A percentile compares a stretch with the other conserved stretches of the same genome.
Conservation (phyloP, 2,888 invertebrate genomes). For the Artemia sp. region DNA sequence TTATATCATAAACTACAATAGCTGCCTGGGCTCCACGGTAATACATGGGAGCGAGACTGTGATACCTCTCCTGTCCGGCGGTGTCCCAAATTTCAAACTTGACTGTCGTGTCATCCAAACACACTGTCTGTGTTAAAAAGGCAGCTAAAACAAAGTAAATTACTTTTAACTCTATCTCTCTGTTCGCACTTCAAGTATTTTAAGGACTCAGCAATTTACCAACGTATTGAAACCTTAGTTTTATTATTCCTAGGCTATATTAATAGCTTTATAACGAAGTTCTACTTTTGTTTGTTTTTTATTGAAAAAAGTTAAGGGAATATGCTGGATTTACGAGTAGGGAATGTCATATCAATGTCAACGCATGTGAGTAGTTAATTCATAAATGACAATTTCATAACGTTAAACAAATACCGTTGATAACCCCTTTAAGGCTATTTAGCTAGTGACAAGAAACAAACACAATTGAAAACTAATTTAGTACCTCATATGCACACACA, state of each 20-base stretch:
- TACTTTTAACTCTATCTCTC: slow-evolving; percentile 18
- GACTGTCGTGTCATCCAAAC: slow-evolving; percentile 94
- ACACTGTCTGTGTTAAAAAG: slow-evolving; percentile 97
- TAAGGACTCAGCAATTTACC: neutral
- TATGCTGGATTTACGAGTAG: too few species aligned
- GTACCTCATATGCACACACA: too few species aligned
- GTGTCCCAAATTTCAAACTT: slow-evolving; percentile 99
- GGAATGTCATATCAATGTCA: too few species aligned
- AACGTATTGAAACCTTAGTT: neutral
- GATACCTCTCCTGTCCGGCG: slow-evolving; percentile 97
- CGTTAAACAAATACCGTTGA: too few species aligned
- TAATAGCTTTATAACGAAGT: slow-evolving; percentile 9
- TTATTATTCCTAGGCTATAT: neutral
- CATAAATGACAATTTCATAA: too few species aligned
- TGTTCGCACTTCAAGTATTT: slow-evolving; percentile 6
- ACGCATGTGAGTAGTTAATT: too few species aligned
- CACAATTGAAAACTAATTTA: too few species aligned
- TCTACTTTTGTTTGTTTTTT: neutral
- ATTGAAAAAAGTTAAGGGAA: too few species aligned
- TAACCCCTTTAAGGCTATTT: too few species aligned
- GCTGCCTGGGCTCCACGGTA: slow-evolving; percentile 94
- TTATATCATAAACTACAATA: slow-evolving; percentile 99
- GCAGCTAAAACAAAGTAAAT: slow-evolving; percentile 50
- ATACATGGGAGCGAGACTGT: slow-evolving; percentile 99
- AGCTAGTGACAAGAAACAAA: too few species aligned